A percentile compares a stretch with the other conserved stretches of the same genome.
phyloP scores from a whole-genome alignment of 2,113 vertebrate genomes.

The Axis porcinus region DNA sequence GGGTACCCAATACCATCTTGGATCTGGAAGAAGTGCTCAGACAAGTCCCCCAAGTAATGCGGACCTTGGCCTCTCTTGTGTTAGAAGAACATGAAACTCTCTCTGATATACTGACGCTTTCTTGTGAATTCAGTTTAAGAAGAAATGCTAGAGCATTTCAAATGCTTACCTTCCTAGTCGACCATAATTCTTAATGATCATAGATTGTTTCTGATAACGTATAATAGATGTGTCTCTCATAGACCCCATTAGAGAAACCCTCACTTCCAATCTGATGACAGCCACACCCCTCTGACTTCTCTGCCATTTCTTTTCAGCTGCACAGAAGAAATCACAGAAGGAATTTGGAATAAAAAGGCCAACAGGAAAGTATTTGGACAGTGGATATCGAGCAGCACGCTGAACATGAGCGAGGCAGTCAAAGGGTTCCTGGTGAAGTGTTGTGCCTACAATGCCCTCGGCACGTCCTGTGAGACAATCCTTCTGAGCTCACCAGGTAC shows the following conservation, averaged over 20 bases:
- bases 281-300: neutral
- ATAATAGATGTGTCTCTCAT: neutral
- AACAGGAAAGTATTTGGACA: constrained; percentile 76
- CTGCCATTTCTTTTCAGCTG: constrained; percentile 77
- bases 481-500: constrained; percentile 77
- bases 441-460: constrained; percentile 83
- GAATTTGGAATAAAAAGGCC: constrained; percentile 68
- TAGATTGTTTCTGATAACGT: constrained; percentile 31
- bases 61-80: neutral
- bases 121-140: neutral
- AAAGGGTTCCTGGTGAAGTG: constrained; percentile 74
- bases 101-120: neutral
- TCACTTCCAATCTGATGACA: neutral
- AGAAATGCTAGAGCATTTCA: neutral
- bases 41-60: constrained; percentile 78
- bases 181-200: neutral
- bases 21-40: constrained; percentile 80
- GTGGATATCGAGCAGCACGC: constrained; percentile 79
- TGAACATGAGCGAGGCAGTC: constrained; percentile 51
- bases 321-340: constrained; percentile 79
- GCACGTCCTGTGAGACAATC: constrained; percentile 78
- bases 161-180: neutral
- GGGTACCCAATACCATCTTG: constrained; percentile 79
- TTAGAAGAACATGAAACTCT: neutral
- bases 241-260: neutral